Evolutionary conservation across 2,888 invertebrate genomes (phyloP), one percentile per base, ranked within the genome.

Genomic region (Sialis fuliginosa): DNA sequence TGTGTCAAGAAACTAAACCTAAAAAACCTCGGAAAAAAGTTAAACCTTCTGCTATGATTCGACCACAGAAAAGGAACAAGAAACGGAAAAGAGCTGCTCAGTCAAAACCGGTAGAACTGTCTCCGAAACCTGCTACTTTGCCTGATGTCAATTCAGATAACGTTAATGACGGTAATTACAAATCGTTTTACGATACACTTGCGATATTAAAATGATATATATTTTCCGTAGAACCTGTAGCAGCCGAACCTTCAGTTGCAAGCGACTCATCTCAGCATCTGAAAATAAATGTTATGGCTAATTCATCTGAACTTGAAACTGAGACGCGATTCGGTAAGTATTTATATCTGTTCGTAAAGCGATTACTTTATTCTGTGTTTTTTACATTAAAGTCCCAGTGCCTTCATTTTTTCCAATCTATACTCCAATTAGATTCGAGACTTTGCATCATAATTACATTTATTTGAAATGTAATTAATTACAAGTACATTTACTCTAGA

Each of bases 1-100:
- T 81, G 58, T 74, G 79, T 53, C 82, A 82, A 57, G 81, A 81
- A 64, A 76, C 76, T 44, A 81, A 81, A 64, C 85, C 85, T 61
- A 77, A 85, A 72, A 69, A 73, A 56, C 66, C 75, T 8, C 68
- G 75, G 44, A 75, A 75, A 58, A 77, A 79, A 50, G 67, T 74
- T 33, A 71, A 72, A 58, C 68, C 71, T 32, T 69, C 71, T 10
- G 68, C 70, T 32, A 68, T 70, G 62, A 68, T 62, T 56, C 69
- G 69, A 58, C 74, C 67, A 51, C 73, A 67, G 57, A 74, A 72
- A 61, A 72, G 69, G 54, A 70, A 64, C 52, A 74, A 73, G 54
- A 75, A 74, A 62, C 62, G 61, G 50, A 60, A 63, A 52, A 60
- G 63, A 48, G 49, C 52, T 46, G 56, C 54, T 48, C 49, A 60